A percentile compares a stretch with the other conserved stretches of the same genome.
phyloP scores from a whole-genome alignment of 2,113 vertebrate genomes.

The Pampusana beccarii region DNA sequence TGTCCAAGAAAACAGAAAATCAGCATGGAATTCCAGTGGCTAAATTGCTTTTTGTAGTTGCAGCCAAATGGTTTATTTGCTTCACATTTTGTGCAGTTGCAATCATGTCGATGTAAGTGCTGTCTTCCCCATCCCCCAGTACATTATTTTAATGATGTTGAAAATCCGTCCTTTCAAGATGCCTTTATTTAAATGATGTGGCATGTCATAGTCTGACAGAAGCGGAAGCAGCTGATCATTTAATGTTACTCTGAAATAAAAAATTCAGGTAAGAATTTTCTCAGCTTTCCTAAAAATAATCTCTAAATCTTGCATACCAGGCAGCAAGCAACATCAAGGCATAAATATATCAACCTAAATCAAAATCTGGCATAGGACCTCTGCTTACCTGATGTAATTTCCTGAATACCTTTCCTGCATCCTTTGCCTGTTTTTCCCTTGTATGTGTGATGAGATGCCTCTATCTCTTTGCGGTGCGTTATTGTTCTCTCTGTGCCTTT shows the following conservation, averaged over 20 bases:
- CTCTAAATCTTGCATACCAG: neutral
- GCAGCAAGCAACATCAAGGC: neutral
- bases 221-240: neutral
- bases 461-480: neutral
- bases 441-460: neutral
- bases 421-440: neutral
- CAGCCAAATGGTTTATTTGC: constrained; percentile 10
- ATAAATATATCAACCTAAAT: neutral
- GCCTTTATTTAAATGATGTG: neutral
- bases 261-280: neutral
- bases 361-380: neutral
- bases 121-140: neutral
- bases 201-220: neutral
- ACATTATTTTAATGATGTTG: neutral
- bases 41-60: constrained; percentile 35
- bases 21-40: neutral
- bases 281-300: neutral
- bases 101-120: neutral
- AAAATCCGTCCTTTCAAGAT: neutral
- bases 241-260: neutral
- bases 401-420: neutral
- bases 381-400: neutral
- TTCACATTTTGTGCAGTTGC: neutral
- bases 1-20: constrained; percentile 30
- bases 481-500: neutral